Evolutionary conservation across 2,113 vertebrate genomes (phyloP), one percentile per base, ranked within the genome.

Genomic region (Tyto alba): DNA sequence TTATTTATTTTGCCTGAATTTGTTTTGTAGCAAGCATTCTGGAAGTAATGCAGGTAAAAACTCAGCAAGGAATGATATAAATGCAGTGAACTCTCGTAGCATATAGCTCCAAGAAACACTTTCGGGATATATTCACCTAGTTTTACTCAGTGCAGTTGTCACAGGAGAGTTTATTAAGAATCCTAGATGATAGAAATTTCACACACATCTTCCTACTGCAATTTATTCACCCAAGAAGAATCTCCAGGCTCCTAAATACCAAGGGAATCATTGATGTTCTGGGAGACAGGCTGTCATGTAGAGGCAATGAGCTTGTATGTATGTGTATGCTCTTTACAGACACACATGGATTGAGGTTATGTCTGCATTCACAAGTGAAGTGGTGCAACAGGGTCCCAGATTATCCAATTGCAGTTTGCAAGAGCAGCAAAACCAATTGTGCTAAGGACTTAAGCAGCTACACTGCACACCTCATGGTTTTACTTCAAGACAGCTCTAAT

Each of bases 21-120:
- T 77, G 25, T 73, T 92, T 59, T 86, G 88, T 69, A 88, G 41
- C 40, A 86, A 90, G 29, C 45, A 74, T 80, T 92, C 63, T 90
- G 63, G 79, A 96, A 97, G 67, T 45, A 96, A 90, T 50, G 36
- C 27, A 90, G 88, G 75, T 60, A 88, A 95, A 90, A 92, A 83
- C 45, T 93, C 78, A 69, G 50, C 9, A 88, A 90, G 53, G 30
- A 85, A 88, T 76, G 9, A 76, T 80, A 95, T 38, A 80, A 80
- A 96, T 66, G 79, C 40, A 73, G 30, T 68, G 78, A 97, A 60
- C 56, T 93, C 75, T 88, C 57, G 19, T 29, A 73, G 32, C 40
- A 64, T 56, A 48, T 60, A 89, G 69, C 77, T 93, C 60, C 57
- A 68, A 85, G 40, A 79, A 87, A 53, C 36, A n/a, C 13, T 89